Base-by-base conservation (phyloP, 1,140 invertebrate genomes). In the Conopomorpha cramerella region DNA sequence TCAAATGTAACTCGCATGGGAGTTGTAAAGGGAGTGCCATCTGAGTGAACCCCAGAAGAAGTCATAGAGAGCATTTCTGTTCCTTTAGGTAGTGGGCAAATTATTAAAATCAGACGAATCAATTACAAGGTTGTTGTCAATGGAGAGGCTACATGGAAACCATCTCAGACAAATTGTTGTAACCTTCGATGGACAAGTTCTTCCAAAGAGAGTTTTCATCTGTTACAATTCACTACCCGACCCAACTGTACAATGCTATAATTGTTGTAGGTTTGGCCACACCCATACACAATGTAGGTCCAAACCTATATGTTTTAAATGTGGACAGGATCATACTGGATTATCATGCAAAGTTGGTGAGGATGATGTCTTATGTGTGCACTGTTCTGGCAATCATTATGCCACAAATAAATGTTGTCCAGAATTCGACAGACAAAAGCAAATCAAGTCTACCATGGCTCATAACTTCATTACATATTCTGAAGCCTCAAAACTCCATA, bases 211-310 rank as follows among this genome's bases (percentile, higher is more conserved):
- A 25, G 16, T 38, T 8, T 42, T 33, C 29, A 36, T 28, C 2
- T 49, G 30, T 13, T 32, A 39, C 18, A 34, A 35, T 4, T 16
- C 41, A n/a, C 23, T 15, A 15, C 36, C 45, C 1, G 31, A 45
- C 11, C 48, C 44, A 0, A 47, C 37, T 0, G 41, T 51, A 0
- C 36, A 43, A 25, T 47, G 49, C n/a, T 30, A 34, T 11, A 36
- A 39, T 13, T 51, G 42, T 17, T 43, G 42, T 28, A n/a, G n/a
- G 1, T 51, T 39, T 39, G 41, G 38, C 3, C 40, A 49, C 18
- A 16, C 36, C 6, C 34, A 37, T 28, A 8, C 16, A 2, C 31
- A 40, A 16, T 43, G 41, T 15, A 30, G 43, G 11, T 45, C 35
- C 11, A 33, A 30, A 2, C 33, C 38, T 3, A 28, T 33, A 12